Evolutionary conservation across 2,113 vertebrate genomes (phyloP).

Genomic region (Scopus umbretta): DNA sequence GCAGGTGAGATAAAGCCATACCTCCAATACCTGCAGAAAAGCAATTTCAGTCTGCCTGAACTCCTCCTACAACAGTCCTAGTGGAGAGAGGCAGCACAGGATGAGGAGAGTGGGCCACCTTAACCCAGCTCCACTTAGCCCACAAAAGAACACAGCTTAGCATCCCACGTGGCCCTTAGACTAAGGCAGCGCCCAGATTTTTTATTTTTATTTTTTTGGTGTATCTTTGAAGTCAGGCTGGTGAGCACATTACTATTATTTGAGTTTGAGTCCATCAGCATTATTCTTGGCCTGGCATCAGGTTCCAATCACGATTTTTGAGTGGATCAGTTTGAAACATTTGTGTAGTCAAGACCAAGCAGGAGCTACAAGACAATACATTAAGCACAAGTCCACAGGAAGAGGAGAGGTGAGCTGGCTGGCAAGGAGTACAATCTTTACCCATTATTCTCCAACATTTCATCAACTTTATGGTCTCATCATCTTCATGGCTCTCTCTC

Average conservation of each 20-base stretch:
- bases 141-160: not conserved
- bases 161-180: not conserved
- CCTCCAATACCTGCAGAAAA: not conserved
- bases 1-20: not conserved
- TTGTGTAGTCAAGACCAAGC: not conserved
- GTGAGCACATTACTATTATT: not conserved
- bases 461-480: not conserved
- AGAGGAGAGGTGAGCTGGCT: not conserved
- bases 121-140: not conserved
- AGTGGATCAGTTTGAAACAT: not conserved
- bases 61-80: not conserved
- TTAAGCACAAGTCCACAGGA: not conserved
- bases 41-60: not conserved
- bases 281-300: not conserved
- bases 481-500: not conserved
- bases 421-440: not conserved
- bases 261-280: not conserved
- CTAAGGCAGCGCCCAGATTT: not conserved
- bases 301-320: not conserved
- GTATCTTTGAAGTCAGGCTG: not conserved
- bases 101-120: not conserved
- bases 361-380: not conserved
- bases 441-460: rapidly evolving
- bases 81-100: not conserved
- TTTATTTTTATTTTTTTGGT: not conserved